Evolutionary conservation across 2,797 vertebrate species (phyloP), one percentile per base, ranked within the genome.

Genomic region (Catamblyrhynchus diadema): DNA sequence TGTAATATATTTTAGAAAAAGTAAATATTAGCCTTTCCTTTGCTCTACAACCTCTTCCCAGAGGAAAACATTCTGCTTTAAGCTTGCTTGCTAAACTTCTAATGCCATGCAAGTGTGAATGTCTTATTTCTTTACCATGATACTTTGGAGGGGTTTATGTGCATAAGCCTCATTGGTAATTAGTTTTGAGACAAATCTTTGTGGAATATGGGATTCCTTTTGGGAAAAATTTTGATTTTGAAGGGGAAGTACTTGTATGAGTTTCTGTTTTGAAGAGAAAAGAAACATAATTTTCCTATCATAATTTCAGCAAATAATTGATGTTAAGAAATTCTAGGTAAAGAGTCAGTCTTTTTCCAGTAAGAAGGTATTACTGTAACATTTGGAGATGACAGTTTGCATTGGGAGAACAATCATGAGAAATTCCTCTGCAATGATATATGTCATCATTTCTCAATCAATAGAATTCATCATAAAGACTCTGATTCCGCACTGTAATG

Each of bases 1-100:
- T 65, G 20, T 62, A 89, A 25, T 78, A 95, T 96, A 94, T 93
- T 96, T 93, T 95, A 30, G 9, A 8, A 94, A 91, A 95, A 78
- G 30, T 78, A 94, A 95, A 85, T 93, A 90, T 82, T 95, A 96
- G 18, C 27, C 39, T 94, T 85, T 93, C 28, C 7, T 47, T 95
- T 95, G 71, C 86, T 95, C 48, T 95, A 74, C 74, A 74, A 47
- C 12, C 33, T 81, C 57, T 93, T 84, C 35, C 50, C 70, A 82
- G 14, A 44, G 32, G 48, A 90, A 81, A 92, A 33, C 3, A 35
- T 4, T 15, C 6, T 72, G 44, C 41, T 91, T 71, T 57, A 83
- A 32, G 53, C 27, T 74, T 96, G 9, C 25, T 50, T 81, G 3
- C 2, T 85, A 85, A 94, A 90, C 25, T 56, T 89, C 50, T 71